These are phyloP conservation scores for Sinohyriopsis cumingii DNA, from an alignment of 2,888 invertebrate genomes.

Conservation along the genomic window DNA sequence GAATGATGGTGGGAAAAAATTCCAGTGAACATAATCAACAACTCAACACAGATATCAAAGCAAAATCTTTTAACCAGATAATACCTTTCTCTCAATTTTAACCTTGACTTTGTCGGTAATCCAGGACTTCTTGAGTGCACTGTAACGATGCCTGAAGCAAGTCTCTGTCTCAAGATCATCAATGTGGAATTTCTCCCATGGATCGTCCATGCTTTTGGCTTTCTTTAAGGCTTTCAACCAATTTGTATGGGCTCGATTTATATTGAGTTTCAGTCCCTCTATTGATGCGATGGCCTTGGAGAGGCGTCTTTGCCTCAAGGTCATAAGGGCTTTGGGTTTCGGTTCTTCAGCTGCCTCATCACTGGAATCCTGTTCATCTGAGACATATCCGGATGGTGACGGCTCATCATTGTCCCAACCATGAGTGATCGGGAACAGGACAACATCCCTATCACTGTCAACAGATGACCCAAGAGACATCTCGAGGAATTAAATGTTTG, in stretches of 20 bases:
- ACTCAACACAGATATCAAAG: neutral
- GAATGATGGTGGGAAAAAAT: too few relatives aligned
- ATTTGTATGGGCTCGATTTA: constrained; percentile 40
- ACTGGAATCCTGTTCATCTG: constrained; percentile 38
- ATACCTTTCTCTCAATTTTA: constrained; percentile 73
- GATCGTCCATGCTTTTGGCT: constrained; percentile 70
- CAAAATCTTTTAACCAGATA: neutral
- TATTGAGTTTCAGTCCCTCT: constrained; percentile 29
- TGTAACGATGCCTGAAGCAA: constrained; percentile 74
- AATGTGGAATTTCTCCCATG: constrained; percentile 74
- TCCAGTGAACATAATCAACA: neutral
- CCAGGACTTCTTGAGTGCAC: constrained; percentile 74
- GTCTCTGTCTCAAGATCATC: constrained; percentile 72
- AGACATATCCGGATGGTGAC: constrained; percentile 33
- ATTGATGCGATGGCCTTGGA: constrained; percentile 46
- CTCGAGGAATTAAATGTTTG: too few relatives aligned
- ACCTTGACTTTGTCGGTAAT: constrained; percentile 73
- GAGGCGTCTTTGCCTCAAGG: constrained; percentile 58
- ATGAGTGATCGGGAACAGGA: constrained; percentile 58
- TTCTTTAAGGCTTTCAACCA: constrained; percentile 64
- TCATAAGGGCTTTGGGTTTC: constrained; percentile 48
- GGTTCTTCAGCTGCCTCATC: constrained; percentile 21
- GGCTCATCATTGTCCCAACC: constrained; percentile 31
- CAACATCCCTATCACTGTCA: constrained; percentile 53
- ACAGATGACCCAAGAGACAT: constrained; percentile 3